These are phyloP conservation scores for Dolichotis patagonum DNA, from an alignment of 2,113 vertebrate genomes.

Conservation along the genomic window DNA sequence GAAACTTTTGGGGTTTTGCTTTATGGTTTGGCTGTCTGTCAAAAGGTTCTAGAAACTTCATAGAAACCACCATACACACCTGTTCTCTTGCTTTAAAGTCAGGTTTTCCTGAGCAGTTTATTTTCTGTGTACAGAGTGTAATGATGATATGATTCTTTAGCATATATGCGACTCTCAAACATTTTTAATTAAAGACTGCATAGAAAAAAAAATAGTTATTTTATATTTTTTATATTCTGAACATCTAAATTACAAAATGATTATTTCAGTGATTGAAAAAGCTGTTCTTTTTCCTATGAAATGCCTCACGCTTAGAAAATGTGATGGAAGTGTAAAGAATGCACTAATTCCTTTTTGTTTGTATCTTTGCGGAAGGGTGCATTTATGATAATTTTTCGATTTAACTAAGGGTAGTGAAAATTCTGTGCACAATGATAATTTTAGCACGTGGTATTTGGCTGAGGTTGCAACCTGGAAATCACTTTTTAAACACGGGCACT, in stretches of 20 bases:
- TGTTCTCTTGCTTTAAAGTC: neutral
- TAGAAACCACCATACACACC: neutral
- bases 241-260: neutral
- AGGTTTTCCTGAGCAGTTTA: neutral
- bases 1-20: constrained; percentile 68
- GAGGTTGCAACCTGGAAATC: constrained; percentile 48
- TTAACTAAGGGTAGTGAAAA: constrained; percentile 53
- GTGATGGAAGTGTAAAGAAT: neutral
- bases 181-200: constrained; percentile 15
- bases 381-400: constrained; percentile 58
- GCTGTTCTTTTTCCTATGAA: neutral
- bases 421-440: constrained; percentile 46
- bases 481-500: constrained; percentile 13
- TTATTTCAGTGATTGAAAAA: neutral
- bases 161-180: neutral
- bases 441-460: constrained; percentile 38
- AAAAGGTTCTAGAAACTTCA: constrained; percentile 53
- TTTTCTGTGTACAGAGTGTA: neutral
- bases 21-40: constrained; percentile 76
- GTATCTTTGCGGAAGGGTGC: neutral
- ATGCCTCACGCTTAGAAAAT: constrained; percentile 19
- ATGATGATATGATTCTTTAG: constrained; percentile 1
- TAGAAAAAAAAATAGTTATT: neutral
- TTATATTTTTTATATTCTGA: constrained; percentile 7
- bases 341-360: constrained; percentile 33